Base-by-base conservation (phyloP, 1,140 invertebrate genomes). In the Bombus waltoni region DNA sequence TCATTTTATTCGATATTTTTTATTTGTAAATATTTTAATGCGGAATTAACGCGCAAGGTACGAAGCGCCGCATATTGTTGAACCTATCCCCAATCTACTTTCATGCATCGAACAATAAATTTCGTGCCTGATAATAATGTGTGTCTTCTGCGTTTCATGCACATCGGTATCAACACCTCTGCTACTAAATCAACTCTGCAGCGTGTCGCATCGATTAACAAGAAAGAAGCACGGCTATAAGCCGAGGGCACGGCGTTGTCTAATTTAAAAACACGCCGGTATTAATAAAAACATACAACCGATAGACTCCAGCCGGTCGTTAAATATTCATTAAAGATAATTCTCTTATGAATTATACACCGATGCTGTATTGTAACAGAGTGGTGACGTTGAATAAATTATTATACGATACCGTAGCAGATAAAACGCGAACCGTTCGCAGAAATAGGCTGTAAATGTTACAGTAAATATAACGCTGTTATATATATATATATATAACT, bases 261-360 rank as follows among this genome's bases (percentile, higher is more conserved):
- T 62, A 62, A 62, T n/a, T 62, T 28, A 62, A 62, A 62, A 62
- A 62, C 28, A n/a, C 28, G 28, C 59, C 28, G 28, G 28, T n/a
- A 13, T 62, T 62, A 62, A 62, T 62, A 62, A 62, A 62, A 62
- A 62, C 59, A 13, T 62, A n/a, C 28, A n/a, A 62, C 28, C 11
- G 59, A n/a, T 62, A 62, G n/a, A n/a, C 28, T 5, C 28, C 28
- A 62, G 11, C 28, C 3, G 59, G 10, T 11, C 59, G 59, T 62
- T 62, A 62, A 62, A 62, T 62, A 62, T 62, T 62, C 28, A 62
- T 62, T n/a, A n/a, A n/a, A 62, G 59, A n/a, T 62, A 59, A 59
- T 59, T 59, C 25, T 59, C 57, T 28, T 59, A 59, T 28, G 28
- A 62, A 62, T 62, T 62, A 62, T 28, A 11, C 59, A 11, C 28